Evolutionary conservation across 2,797 vertebrate genomes (phyloP).

Genomic region (Spatula clypeata): DNA sequence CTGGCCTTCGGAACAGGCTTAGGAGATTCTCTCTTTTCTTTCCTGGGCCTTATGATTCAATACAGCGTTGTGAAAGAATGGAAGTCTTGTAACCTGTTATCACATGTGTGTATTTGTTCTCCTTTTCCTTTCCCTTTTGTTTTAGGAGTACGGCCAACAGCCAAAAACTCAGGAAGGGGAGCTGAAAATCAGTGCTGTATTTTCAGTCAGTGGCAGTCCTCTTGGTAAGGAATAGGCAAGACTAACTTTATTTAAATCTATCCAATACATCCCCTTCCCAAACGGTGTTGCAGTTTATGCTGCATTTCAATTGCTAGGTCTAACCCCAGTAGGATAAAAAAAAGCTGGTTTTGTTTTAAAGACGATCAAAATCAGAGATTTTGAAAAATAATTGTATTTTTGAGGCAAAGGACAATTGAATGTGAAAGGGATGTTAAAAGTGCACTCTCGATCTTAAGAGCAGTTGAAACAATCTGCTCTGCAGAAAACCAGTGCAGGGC

Average conservation of each 20-base stretch:
- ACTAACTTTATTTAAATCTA: slow-evolving; percentile 42
- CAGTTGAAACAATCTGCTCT: neutral
- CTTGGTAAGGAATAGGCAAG: slow-evolving; percentile 81
- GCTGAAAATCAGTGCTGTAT: slow-evolving; percentile 96
- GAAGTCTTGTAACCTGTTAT: neutral
- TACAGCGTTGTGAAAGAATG: neutral
- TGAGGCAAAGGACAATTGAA: neutral
- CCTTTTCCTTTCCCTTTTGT: slow-evolving; percentile 74
- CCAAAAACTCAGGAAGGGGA: slow-evolving; percentile 91
- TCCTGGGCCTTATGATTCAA: neutral
- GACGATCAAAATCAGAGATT: neutral
- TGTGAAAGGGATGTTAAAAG: neutral
- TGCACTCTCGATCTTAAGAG: neutral
- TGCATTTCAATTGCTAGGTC: neutral
- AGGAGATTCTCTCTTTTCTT: neutral
- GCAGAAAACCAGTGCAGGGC: neutral
- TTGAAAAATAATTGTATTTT: neutral
- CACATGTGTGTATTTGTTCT: slow-evolving; percentile 73
- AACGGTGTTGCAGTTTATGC: neutral
- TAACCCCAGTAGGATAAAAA: neutral
- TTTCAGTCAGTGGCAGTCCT: slow-evolving; percentile 90
- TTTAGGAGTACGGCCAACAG: slow-evolving; percentile 89
- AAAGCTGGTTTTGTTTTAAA: neutral
- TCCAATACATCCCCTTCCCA: slow-evolving; percentile 5
- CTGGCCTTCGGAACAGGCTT: neutral